Evolutionary conservation across 2,113 vertebrate species (phyloP), one percentile per base, ranked within the genome.

Genomic region (Forbesichthys papilliferus): DNA sequence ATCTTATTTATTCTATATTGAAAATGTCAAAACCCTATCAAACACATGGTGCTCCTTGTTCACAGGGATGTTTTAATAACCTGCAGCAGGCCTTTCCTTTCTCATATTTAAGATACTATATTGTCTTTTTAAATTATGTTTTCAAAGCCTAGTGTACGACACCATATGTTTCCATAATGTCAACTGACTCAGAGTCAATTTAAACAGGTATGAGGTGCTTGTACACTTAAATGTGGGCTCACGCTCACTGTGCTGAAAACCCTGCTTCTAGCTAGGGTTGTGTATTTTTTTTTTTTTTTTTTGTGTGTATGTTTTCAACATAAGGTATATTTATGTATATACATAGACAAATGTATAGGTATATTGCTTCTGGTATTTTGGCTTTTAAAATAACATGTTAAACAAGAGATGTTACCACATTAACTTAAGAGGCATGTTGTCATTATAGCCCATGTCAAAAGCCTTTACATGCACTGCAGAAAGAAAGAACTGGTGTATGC

Each of bases 31-130:
- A 85, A 77, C 77, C 80, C 48, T 74, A 75, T 83, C 2, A 1
- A 72, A 85, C 71, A 85, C 80, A 83, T 86, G 90, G 91, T 93
- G 93, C 88, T 93, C 61, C 64, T 83, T 80, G 86, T 88, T 87
- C 80, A 92, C 87, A 79, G 90, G 89, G 88, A 92, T 78, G 69
- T 79, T 86, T 87, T 58, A 83, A 70, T 80, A 74, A 79, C 80
- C 69, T 11, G 70, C 74, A 78, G 73, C 66, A 71, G 82, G 82
- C 80, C 16, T 81, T 87, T 83, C 64, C 63, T 86, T 83, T 87
- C 74, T 81, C 61, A 64, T 89, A 85, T 89, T 88, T 89, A 88
- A 90, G 80, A 75, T 75, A 70, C 79, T 78, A 54, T 78, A 54
- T 79, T 58, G 67, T 79, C 54, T 84, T 61, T 13, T 65, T 72